Evolutionary conservation across 2,888 invertebrate species (phyloP).

Genomic region (Allacma fusca): DNA sequence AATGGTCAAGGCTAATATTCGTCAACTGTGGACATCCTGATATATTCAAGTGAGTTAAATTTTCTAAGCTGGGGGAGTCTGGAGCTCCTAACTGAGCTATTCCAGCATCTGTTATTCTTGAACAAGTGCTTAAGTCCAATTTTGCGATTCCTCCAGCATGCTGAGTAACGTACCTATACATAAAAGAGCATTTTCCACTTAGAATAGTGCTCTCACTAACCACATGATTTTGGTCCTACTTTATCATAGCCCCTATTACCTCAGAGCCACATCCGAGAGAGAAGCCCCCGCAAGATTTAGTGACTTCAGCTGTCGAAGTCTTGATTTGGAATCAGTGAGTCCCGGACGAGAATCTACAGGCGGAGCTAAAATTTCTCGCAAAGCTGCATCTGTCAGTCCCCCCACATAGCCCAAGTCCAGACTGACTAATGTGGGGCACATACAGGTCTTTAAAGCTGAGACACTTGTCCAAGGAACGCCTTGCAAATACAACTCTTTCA

Average conservation of each 20-base stretch:
- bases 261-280: conserved; percentile 85
- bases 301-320: conserved; percentile 78
- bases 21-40: conserved; percentile 84
- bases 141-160: conserved; percentile 77
- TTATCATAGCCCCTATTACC: conserved; percentile 58
- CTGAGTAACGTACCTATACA: conserved; percentile 73
- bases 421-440: conserved; percentile 79
- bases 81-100: conserved; percentile 84
- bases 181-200: not conserved
- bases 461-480: conserved; percentile 77
- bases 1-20: conserved; percentile 81
- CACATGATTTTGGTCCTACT: too few relatives aligned
- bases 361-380: conserved; percentile 85
- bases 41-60: conserved; percentile 78
- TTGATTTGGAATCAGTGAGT: conserved; percentile 76
- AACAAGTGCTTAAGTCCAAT: conserved; percentile 85
- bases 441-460: conserved; percentile 79
- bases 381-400: conserved; percentile 82
- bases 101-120: conserved; percentile 87
- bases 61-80: conserved; percentile 71
- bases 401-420: conserved; percentile 88
- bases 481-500: conserved; percentile 81
- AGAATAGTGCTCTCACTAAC: too few relatives aligned
- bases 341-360: conserved; percentile 85
- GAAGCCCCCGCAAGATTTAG: conserved; percentile 86